phyloP scores from a whole-genome alignment of 1,140 invertebrate genomes.

The Conus ventricosus region DNA sequence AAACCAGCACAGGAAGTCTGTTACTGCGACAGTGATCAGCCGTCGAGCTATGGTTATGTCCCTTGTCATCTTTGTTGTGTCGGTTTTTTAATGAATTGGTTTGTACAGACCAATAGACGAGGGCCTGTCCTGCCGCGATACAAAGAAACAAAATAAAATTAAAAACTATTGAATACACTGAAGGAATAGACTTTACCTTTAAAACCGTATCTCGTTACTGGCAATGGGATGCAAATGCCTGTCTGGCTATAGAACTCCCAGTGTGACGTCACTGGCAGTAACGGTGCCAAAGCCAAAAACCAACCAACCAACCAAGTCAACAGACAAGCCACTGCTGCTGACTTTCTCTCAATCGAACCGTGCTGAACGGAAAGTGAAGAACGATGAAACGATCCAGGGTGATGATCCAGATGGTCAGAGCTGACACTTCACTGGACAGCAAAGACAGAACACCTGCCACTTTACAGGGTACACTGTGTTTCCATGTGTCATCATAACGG shows the following conservation, averaged over 20 bases:
- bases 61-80: neutral
- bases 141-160: neutral
- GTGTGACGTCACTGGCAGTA: neutral
- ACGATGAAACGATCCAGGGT: neutral
- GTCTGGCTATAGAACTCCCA: neutral
- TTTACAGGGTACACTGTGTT: neutral
- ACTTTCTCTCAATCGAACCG: neutral
- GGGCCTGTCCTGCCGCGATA: neutral
- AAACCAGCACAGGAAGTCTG: slow-evolving; percentile 45
- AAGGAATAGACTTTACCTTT: neutral
- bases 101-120: neutral
- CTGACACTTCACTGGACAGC: slow-evolving; percentile 8
- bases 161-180: neutral
- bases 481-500: neutral
- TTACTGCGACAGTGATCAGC: slow-evolving; percentile 29
- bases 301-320: neutral
- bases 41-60: slow-evolving; percentile 37
- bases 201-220: slow-evolving; percentile 30
- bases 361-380: neutral
- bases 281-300: neutral
- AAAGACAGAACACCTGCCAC: neutral
- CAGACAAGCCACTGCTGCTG: neutral
- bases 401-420: neutral
- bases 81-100: neutral
- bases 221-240: slow-evolving; percentile 28